These are phyloP conservation scores for Holacanthella duospinosa DNA, from an alignment of 2,888 invertebrate species.

Conservation along the genomic window DNA sequence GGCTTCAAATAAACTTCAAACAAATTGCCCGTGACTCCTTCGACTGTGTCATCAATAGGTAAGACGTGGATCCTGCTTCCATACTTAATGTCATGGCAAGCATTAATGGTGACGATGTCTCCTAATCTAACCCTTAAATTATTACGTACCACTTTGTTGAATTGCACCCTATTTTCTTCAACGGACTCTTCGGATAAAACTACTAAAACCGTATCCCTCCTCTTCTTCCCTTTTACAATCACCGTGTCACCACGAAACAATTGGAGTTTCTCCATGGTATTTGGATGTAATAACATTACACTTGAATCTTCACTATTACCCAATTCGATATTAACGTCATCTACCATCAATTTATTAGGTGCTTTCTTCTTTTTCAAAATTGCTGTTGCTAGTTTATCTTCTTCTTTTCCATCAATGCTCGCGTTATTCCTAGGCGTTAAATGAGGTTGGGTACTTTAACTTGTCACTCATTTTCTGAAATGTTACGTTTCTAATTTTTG, in stretches of 20 bases:
- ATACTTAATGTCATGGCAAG: conserved; percentile 93
- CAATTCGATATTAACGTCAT: conserved; percentile 60
- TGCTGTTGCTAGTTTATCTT: conserved; percentile 57
- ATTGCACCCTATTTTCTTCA: conserved; percentile 92
- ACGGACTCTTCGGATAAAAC: conserved; percentile 92
- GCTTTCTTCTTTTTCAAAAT: conserved; percentile 95
- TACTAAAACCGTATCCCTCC: conserved; percentile 96
- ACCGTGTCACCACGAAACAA: conserved; percentile 97
- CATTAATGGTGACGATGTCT: conserved; percentile 89
- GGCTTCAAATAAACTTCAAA: conserved; percentile 82
- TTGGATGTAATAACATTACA: conserved; percentile 14
- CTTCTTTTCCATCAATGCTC: too few relatives aligned
- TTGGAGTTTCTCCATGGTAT: conserved; percentile 95
- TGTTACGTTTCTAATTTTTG: too few relatives aligned
- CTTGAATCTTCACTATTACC: neutral
- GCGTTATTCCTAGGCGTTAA: too few relatives aligned
- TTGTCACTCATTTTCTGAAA: too few relatives aligned
- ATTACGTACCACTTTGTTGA: conserved; percentile 89
- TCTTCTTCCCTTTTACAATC: conserved; percentile 87
- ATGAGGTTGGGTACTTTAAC: too few relatives aligned
- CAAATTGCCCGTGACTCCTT: conserved; percentile 83
- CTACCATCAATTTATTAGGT: conserved; percentile 95
- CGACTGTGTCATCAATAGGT: conserved; percentile 97
- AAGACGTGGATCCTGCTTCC: conserved; percentile 95
- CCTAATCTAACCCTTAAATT: conserved; percentile 91